Evolutionary conservation across 1,140 invertebrate species (phyloP).

Genomic region (Meloidogyne exigua): DNA sequence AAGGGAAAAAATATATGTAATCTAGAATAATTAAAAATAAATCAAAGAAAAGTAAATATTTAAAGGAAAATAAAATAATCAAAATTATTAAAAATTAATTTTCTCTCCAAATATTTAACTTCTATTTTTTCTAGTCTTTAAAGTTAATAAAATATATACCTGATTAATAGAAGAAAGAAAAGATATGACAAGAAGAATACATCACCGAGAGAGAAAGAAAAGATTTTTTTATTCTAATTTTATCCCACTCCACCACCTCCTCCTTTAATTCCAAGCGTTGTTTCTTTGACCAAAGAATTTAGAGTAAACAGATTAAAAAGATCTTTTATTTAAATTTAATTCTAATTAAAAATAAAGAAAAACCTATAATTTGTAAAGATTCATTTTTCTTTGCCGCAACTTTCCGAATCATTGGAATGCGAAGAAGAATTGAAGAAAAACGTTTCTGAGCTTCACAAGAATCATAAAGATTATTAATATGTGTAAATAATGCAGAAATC

Average conservation of each 20-base stretch:
- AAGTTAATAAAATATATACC: too few relatives aligned
- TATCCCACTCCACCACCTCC: background rate
- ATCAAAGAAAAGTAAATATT: too few relatives aligned
- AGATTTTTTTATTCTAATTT: background rate
- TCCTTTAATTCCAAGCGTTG: constrained; percentile 49
- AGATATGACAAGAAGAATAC: too few relatives aligned
- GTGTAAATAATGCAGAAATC: constrained; percentile 51
- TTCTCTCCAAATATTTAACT: too few relatives aligned
- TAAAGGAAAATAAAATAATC: too few relatives aligned
- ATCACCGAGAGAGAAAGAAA: background rate
- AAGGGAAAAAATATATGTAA: too few relatives aligned
- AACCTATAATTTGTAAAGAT: constrained; percentile 55
- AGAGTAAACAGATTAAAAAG: constrained; percentile 61
- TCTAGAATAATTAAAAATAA: too few relatives aligned
- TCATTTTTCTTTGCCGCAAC: constrained; percentile 63
- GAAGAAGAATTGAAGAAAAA: constrained; percentile 55
- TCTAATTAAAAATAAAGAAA: constrained; percentile 35
- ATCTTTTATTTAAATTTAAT: constrained; percentile 33
- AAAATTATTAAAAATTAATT: too few relatives aligned
- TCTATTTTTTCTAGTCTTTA: too few relatives aligned
- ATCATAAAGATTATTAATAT: constrained; percentile 49
- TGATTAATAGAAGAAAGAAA: too few relatives aligned
- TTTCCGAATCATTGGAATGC: constrained; percentile 63
- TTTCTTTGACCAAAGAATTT: constrained; percentile 60
- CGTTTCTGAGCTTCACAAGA: constrained; percentile 46